Evolutionary conservation across 2,797 vertebrate species (phyloP).

Genomic region (Anas bernieri): DNA sequence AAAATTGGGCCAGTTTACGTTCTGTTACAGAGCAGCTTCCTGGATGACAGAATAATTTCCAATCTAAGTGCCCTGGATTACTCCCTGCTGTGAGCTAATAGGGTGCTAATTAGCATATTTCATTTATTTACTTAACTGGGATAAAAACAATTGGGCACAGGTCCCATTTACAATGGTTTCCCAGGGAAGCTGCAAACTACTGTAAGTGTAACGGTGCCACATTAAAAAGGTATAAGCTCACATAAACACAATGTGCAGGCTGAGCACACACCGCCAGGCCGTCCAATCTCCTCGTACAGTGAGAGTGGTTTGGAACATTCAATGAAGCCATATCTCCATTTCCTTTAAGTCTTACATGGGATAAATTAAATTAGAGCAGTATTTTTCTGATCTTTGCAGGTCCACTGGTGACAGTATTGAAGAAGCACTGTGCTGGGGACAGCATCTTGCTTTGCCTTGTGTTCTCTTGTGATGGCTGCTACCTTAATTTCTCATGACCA

Average conservation of each 20-base stretch:
- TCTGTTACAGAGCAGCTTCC: slow-evolving; percentile 80
- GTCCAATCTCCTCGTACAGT: slow-evolving; percentile 25
- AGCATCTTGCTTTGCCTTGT: not conserved
- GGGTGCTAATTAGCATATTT: slow-evolving; percentile 86
- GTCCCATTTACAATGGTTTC: slow-evolving; percentile 80
- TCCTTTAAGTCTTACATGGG: not conserved
- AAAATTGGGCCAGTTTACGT: slow-evolving; percentile 73
- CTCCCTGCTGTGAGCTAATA: slow-evolving; percentile 83
- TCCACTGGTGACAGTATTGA: not conserved
- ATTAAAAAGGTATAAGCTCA: slow-evolving; percentile 63
- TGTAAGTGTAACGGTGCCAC: slow-evolving; percentile 48
- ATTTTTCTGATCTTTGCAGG: not conserved
- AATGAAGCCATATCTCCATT: slow-evolving; percentile 50
- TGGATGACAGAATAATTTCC: slow-evolving; percentile 82
- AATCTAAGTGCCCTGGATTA: slow-evolving; percentile 80
- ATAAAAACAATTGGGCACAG: slow-evolving; percentile 79
- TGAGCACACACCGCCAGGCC: slow-evolving; percentile 19
- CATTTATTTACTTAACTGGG: slow-evolving; percentile 84
- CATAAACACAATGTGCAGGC: slow-evolving; percentile 34
- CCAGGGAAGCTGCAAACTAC: slow-evolving; percentile 74
- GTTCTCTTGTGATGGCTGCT: not conserved
- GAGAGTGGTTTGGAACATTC: slow-evolving; percentile 58
- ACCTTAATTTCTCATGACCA: not conserved
- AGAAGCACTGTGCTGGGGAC: not conserved
- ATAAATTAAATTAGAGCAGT: slow-evolving; percentile 3